These are phyloP conservation scores for Leptothorax acervorum DNA, from an alignment of 2,888 invertebrate genomes.

Conservation along the genomic window DNA sequence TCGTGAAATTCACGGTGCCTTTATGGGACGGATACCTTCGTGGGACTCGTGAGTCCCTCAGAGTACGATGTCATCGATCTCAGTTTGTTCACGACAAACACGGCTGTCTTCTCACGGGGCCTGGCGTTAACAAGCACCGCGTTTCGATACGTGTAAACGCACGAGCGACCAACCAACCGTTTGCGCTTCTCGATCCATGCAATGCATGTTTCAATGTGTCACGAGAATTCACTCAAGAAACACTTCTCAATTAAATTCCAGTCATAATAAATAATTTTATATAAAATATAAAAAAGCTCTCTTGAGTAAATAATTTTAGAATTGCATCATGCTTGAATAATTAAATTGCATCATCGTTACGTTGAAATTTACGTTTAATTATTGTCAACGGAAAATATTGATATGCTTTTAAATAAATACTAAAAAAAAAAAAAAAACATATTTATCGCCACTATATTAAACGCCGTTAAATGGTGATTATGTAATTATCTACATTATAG, in stretches of 20 bases:
- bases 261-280: not conserved
- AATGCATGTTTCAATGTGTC: not conserved
- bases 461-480: not conserved
- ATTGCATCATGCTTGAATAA: not conserved
- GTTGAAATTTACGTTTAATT: not conserved
- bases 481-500: conserved; percentile 20
- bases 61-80: conserved; percentile 53
- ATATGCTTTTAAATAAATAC: not conserved
- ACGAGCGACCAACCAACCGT: not conserved
- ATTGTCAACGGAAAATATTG: not conserved
- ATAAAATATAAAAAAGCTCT: no score
- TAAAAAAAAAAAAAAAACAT: not conserved
- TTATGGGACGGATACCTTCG: conserved; percentile 34
- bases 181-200: not conserved
- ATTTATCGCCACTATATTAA: not conserved
- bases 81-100: conserved; percentile 55
- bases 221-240: not conserved
- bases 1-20: conserved; percentile 47
- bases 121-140: conserved; percentile 41
- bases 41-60: conserved; percentile 7
- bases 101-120: conserved; percentile 38
- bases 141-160: conserved; percentile 29
- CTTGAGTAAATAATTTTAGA: not conserved
- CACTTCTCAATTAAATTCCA: not conserved
- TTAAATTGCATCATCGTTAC: not conserved